phyloP scores from a whole-genome alignment of 2,113 vertebrate genomes.

The Neolamprologus variostigma region DNA sequence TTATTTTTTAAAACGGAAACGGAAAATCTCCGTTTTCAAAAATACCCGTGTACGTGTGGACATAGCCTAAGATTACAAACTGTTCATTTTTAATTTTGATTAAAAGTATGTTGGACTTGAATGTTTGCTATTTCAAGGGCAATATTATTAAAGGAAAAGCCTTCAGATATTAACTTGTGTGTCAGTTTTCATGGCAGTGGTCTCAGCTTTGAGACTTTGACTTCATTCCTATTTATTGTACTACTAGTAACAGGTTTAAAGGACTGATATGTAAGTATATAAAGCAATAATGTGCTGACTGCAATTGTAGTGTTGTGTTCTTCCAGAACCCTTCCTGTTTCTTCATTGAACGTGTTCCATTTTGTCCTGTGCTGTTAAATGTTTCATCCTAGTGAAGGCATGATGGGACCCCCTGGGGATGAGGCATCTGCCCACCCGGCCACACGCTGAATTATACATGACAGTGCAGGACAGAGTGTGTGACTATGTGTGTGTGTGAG shows the following conservation, averaged over 20 bases:
- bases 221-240: background rate
- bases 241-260: background rate
- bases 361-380: slow-evolving; percentile 76
- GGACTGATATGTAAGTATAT: background rate
- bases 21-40: accelerated
- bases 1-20: no score
- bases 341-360: slow-evolving; percentile 69
- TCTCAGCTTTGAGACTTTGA: background rate
- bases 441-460: slow-evolving; percentile 74
- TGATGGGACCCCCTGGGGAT: slow-evolving; percentile 63
- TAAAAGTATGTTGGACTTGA: background rate
- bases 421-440: slow-evolving; percentile 62
- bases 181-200: background rate
- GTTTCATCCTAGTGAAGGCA: slow-evolving; percentile 69
- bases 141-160: background rate
- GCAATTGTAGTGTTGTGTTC: background rate
- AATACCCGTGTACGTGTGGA: no score
- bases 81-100: background rate
- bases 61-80: background rate
- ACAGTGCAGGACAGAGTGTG: slow-evolving; percentile 45
- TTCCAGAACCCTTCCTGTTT: slow-evolving; percentile 58
- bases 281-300: background rate
- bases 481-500: background rate
- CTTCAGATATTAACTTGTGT: background rate
- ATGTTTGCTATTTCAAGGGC: background rate